Conservation (phyloP, 2,888 invertebrate species). For the Empis livida region DNA sequence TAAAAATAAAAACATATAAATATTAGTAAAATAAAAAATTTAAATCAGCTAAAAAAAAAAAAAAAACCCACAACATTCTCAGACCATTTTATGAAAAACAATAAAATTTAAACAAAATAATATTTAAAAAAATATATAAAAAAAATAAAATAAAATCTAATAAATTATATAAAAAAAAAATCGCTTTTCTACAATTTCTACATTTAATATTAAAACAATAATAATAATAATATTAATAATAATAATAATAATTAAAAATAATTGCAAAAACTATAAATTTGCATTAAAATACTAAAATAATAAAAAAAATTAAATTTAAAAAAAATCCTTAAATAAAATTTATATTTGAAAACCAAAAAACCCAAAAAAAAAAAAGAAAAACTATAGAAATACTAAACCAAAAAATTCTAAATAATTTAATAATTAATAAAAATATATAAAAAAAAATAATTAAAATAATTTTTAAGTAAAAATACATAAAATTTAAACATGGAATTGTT, state of each 20-base stretch:
- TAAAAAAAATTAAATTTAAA: not conserved
- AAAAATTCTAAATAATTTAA: too few relatives aligned
- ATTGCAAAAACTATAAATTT: not conserved
- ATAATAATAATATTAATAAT: not conserved
- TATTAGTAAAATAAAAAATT: not conserved
- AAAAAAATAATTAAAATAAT: too few relatives aligned
- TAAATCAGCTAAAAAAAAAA: not conserved
- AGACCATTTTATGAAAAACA: not conserved
- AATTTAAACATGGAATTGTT: too few relatives aligned
- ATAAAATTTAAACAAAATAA: not conserved
- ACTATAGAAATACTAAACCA: too few relatives aligned
- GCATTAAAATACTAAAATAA: not conserved
- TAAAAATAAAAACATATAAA: not conserved
- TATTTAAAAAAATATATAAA: not conserved
- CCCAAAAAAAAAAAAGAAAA: not conserved
- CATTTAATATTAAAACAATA: conserved; percentile 1
- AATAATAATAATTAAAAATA: not conserved
- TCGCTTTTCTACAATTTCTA: conserved; percentile 11
- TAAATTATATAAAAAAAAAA: conserved; percentile 4
- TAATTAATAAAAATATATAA: too few relatives aligned
- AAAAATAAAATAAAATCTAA: not conserved
- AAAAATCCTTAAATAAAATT: not conserved
- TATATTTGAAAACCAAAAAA: not conserved
- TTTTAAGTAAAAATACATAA: too few relatives aligned
- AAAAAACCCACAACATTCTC: not conserved